Base-by-base conservation (phyloP, 2,113 vertebrate species). In the Brachionichthys hirsutus region DNA sequence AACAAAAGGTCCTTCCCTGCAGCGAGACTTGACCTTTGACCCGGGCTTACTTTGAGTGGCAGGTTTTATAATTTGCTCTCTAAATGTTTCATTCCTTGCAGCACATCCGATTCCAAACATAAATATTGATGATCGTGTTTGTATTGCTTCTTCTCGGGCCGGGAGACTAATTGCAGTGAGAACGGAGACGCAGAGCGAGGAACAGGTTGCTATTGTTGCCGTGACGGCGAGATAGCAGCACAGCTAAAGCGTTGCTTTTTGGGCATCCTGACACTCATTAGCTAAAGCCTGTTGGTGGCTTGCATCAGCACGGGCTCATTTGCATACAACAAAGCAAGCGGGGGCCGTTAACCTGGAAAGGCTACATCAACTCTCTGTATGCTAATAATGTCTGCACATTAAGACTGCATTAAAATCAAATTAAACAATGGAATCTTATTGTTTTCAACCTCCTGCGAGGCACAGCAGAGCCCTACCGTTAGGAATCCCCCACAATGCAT, bases 371-470 rank as follows among this genome's bases (percentile, higher is more conserved):
- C 58, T 65, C 54, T 73, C 42, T 9, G 12, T 10, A 2, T 6
- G 11, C 57, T 72, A 62, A 82, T 81, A 68, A 80, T 42, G 74
- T 58, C 67, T 57, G 60, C 76, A 61, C 71, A 80, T 83, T 78
- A 75, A 68, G 55, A 64, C 48, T 45, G 41, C 70, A 81, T 84
- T 85, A 84, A 74, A 82, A 71, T 77, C 72, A 34, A 69, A 81
- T 87, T 82, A 84, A 44, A 64, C 38, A 59, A 67, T 1, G 24
- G 48, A 42, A 82, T 71, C 30, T 75, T 75, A 63, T 69, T 68
- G 75, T 66, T 64, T 54, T 20, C 44, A 20, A 55, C 53, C 60
- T 75, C 61, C 46, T 42, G 17, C 43, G 64, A 63, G 50, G 17
- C 54, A 52, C 56, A 48, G 44, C 46, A 35, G 38, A 51, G 60